Percentiles rank a stretch among this genome's conserved stretches.
These are phyloP conservation scores for Phaenicophaeus curvirostris DNA, from an alignment of 2,797 vertebrate species.

Conservation along the genomic window DNA sequence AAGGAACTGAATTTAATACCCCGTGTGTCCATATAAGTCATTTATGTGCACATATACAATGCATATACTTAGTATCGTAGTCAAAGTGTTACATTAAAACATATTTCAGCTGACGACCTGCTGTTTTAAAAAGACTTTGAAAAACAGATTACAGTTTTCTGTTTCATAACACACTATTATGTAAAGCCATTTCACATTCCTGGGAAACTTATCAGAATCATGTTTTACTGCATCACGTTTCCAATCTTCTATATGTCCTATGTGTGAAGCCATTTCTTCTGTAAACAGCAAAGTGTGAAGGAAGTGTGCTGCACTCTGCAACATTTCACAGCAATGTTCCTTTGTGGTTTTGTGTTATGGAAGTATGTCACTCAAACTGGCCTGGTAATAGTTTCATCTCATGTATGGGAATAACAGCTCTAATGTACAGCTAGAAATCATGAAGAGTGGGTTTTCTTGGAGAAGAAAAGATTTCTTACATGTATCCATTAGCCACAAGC, in stretches of 20 bases:
- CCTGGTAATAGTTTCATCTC: background rate
- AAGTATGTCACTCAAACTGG: background rate
- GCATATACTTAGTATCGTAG: background rate
- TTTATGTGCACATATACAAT: background rate
- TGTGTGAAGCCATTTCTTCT: background rate
- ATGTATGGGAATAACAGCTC: background rate
- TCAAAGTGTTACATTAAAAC: background rate
- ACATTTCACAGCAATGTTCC: background rate
- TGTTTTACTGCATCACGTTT: background rate
- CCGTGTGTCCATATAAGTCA: background rate
- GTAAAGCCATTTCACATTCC: background rate
- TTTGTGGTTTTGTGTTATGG: background rate
- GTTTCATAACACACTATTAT: background rate
- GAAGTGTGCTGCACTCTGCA: background rate
- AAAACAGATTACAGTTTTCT: background rate
- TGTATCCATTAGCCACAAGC: conserved; percentile 86
- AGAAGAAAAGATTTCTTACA: conserved; percentile 73
- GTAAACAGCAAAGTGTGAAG: background rate
- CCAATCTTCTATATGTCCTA: rapidly evolving
- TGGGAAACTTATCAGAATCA: background rate
- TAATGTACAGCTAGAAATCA: background rate
- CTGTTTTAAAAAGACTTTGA: background rate
- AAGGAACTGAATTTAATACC: background rate
- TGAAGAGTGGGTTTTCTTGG: background rate
- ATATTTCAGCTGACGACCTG: background rate